A percentile compares a stretch with the other conserved stretches of the same genome.
Evolutionary conservation across 2,113 vertebrate genomes (phyloP).

Genomic region (Ahaetulla prasina): DNA sequence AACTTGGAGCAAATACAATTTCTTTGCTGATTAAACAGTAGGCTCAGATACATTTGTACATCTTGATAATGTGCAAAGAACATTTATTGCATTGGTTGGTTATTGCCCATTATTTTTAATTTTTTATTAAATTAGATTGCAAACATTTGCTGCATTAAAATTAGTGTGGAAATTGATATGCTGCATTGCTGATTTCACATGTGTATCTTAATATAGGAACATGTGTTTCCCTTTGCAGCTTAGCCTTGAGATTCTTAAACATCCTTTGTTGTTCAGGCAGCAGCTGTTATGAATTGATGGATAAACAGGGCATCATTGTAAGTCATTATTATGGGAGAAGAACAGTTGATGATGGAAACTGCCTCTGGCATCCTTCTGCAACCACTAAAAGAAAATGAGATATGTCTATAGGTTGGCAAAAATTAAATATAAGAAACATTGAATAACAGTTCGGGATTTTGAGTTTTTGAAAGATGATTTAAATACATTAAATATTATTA

Average conservation of each 20-base stretch:
- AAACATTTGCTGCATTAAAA: background rate
- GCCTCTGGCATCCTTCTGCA: background rate
- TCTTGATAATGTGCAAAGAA: background rate
- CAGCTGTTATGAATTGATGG: slow-evolving; percentile 19
- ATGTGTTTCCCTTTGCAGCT: background rate
- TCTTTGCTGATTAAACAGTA: background rate
- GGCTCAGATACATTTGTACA: background rate
- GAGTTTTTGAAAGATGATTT: background rate
- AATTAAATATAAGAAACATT: background rate
- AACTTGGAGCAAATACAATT: background rate
- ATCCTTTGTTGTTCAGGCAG: background rate
- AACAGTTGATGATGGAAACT: background rate
- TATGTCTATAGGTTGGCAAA: background rate
- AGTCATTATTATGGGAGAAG: background rate
- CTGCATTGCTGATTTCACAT: background rate
- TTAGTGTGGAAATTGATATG: slow-evolving; percentile 6
- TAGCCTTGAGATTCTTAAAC: background rate
- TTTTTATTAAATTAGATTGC: background rate
- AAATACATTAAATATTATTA: background rate
- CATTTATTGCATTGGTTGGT: background rate
- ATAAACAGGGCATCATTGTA: background rate
- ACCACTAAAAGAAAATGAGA: slow-evolving; percentile 5
- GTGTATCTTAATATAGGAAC: background rate
- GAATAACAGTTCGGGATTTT: background rate
- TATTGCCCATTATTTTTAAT: background rate